Evolutionary conservation across 1,140 invertebrate species (phyloP).

Genomic region (Drosophila prosaltans): DNA sequence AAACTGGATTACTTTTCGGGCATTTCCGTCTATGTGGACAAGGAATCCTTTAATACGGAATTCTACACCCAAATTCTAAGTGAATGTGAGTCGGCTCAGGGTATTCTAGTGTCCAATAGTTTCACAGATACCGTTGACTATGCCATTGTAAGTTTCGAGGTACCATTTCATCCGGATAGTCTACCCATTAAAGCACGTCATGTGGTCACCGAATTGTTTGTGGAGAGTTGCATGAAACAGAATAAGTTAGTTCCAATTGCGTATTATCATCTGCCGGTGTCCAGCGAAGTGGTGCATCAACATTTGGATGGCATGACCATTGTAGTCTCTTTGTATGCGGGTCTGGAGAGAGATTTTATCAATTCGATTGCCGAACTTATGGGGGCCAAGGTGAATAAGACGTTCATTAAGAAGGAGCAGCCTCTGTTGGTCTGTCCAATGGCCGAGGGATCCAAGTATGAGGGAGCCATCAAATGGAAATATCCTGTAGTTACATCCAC

Average conservation of each 20-base stretch:
- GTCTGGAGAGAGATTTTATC: constrained; percentile 89
- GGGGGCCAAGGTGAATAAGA: constrained; percentile 87
- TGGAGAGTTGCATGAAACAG: constrained; percentile 87
- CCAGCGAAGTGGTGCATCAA: constrained; percentile 81
- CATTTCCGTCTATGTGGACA: constrained; percentile 83
- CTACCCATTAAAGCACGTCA: constrained; percentile 83
- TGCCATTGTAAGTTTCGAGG: constrained; percentile 84
- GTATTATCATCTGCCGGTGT: constrained; percentile 87
- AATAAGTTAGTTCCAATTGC: constrained; percentile 85
- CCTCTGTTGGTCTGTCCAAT: constrained; percentile 87
- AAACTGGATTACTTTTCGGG: constrained; percentile 82
- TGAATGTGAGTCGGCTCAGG: constrained; percentile 84
- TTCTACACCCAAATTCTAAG: constrained; percentile 76
- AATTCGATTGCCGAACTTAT: constrained; percentile 87
- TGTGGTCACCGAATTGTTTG: constrained; percentile 85
- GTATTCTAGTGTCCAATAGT: constrained; percentile 82
- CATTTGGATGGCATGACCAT: constrained; percentile 89
- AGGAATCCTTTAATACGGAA: constrained; percentile 83
- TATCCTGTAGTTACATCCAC: constrained; percentile 88
- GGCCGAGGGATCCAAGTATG: constrained; percentile 91
- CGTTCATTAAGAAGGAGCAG: constrained; percentile 85
- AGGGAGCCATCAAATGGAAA: constrained; percentile 92
- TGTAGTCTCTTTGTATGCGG: constrained; percentile 89
- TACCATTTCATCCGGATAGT: constrained; percentile 59
- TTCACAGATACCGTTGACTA: constrained; percentile 85